Conservation (phyloP, 2,888 invertebrate genomes). For the Drosophila greeni region DNA sequence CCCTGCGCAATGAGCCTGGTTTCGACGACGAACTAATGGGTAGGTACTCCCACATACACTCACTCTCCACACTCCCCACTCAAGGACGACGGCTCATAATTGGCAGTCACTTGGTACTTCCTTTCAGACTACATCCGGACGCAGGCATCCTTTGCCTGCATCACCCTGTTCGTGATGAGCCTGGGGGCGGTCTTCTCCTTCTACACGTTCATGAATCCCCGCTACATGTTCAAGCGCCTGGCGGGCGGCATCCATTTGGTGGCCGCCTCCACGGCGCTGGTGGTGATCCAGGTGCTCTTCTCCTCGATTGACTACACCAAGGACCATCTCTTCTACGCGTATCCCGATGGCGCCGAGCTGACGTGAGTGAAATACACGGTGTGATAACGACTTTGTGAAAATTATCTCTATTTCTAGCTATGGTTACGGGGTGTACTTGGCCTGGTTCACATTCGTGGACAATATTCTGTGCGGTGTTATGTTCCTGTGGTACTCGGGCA, state of each 20-base stretch:
- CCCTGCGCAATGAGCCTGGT: conserved; percentile 80
- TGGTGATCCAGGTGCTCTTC: conserved; percentile 89
- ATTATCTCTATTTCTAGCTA: conserved; percentile 79
- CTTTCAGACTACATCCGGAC: conserved; percentile 88
- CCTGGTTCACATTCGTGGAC: conserved; percentile 87
- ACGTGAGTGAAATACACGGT: conserved; percentile 79
- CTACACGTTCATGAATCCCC: conserved; percentile 90
- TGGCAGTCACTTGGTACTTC: conserved; percentile 50
- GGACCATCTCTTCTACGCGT: conserved; percentile 83
- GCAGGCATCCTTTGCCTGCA: conserved; percentile 90
- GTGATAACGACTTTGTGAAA: no score
- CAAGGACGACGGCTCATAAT: conserved; percentile 39
- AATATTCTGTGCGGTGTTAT: conserved; percentile 85
- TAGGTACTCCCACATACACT: conserved; percentile 72
- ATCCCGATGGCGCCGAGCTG: conserved; percentile 84
- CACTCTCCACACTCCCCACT: not conserved
- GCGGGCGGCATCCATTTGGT: conserved; percentile 92
- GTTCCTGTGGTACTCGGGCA: conserved; percentile 90
- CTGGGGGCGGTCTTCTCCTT: conserved; percentile 90
- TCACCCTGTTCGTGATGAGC: conserved; percentile 88
- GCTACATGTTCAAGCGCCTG: conserved; percentile 93
- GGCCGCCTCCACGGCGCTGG: conserved; percentile 88
- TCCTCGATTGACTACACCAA: conserved; percentile 86
- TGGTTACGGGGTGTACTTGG: conserved; percentile 86
- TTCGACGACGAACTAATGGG: conserved; percentile 81